phyloP scores from a whole-genome alignment of 2,888 invertebrate species.

The Acheta domesticus region DNA sequence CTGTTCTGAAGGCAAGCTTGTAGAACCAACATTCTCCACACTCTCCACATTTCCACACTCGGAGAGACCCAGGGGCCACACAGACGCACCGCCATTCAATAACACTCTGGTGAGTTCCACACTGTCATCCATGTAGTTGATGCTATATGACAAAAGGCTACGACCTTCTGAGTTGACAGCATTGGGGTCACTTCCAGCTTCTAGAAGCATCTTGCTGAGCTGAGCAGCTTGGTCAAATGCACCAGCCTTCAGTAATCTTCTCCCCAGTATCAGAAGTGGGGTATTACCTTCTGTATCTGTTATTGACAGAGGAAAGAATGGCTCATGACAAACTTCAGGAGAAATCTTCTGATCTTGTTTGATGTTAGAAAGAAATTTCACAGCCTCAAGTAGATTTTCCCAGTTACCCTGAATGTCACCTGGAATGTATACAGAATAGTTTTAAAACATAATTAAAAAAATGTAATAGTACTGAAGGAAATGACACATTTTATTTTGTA shows the following conservation, averaged over 20 bases:
- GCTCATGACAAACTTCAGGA: slow-evolving; percentile 22
- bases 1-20: slow-evolving; percentile 25
- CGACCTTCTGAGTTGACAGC: slow-evolving; percentile 41
- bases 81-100: slow-evolving; percentile 42
- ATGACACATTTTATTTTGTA: too few relatives aligned
- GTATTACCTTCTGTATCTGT: slow-evolving; percentile 40
- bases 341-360: slow-evolving; percentile 27
- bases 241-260: slow-evolving; percentile 40
- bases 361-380: slow-evolving; percentile 28
- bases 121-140: slow-evolving; percentile 42
- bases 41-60: not conserved
- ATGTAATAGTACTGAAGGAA: too few relatives aligned
- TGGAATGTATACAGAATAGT: slow-evolving; percentile 18
- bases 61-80: slow-evolving; percentile 39
- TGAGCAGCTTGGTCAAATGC: slow-evolving; percentile 40
- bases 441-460: too few relatives aligned
- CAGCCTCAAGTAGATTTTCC: slow-evolving; percentile 32
- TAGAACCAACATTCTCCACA: slow-evolving; percentile 20
- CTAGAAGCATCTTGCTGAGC: slow-evolving; percentile 40
- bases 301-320: slow-evolving; percentile 27
- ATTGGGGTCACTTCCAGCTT: slow-evolving; percentile 41
- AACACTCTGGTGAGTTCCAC: slow-evolving; percentile 42
- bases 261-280: slow-evolving; percentile 38
- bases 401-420: slow-evolving; percentile 35
- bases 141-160: slow-evolving; percentile 42